Conservation (phyloP, 2,797 vertebrate species). For the Periophthalmus magnuspinnatus region DNA sequence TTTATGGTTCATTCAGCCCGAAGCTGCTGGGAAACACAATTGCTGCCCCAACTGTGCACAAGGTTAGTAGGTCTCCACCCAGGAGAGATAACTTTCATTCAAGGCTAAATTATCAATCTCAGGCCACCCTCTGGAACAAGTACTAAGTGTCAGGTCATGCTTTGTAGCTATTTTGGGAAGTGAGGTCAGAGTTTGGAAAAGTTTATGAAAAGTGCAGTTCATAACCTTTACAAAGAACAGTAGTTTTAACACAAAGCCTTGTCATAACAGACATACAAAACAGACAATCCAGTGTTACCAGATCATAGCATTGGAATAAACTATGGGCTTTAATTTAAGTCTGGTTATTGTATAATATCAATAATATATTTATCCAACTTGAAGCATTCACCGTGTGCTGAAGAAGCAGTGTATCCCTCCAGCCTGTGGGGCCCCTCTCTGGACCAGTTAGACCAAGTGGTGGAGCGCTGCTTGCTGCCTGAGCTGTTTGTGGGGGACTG, state of each 20-base stretch:
- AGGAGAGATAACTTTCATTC: conserved; percentile 27
- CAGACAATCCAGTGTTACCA: background rate
- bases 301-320: background rate
- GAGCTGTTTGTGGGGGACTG: conserved; percentile 95
- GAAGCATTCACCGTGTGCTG: conserved; percentile 63
- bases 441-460: conserved; percentile 94
- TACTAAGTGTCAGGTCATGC: conserved; percentile 22
- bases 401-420: conserved; percentile 89
- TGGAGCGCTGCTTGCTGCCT: conserved; percentile 93
- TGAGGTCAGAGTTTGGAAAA: background rate
- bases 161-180: conserved; percentile 20
- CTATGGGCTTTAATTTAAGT: background rate
- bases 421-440: conserved; percentile 96
- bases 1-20: conserved; percentile 95
- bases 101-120: conserved; percentile 26
- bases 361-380: background rate
- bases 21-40: conserved; percentile 91
- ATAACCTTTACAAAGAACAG: background rate
- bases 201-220: background rate
- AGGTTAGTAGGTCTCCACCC: conserved; percentile 77
- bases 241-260: background rate
- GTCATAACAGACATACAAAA: background rate
- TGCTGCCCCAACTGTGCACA: conserved; percentile 90
- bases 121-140: conserved; percentile 4
- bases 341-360: background rate